Percentiles rank a stretch among this genome's conserved stretches.
Conservation (phyloP, 1,140 invertebrate genomes). For the Neodiprion pinetum region DNA sequence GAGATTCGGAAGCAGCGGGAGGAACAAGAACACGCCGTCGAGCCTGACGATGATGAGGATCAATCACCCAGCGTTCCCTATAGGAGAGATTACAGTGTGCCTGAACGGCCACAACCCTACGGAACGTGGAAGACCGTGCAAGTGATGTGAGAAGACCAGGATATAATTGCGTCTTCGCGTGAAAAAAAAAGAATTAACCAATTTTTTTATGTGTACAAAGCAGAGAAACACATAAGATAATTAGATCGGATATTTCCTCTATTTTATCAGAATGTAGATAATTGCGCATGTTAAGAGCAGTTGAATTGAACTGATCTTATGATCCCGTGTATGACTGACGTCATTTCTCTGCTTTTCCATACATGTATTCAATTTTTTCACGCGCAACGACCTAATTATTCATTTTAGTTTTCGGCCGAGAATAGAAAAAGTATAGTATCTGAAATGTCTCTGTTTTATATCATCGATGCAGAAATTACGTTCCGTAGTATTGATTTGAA, state of each 20-base stretch:
- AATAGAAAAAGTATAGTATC: too few species aligned
- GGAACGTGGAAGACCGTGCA: constrained; percentile 70
- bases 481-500: too few species aligned
- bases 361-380: constrained; percentile 12
- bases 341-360: constrained; percentile 6
- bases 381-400: not conserved
- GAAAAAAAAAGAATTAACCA: not conserved
- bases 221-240: too few species aligned
- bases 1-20: constrained; percentile 56
- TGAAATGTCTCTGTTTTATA: too few species aligned
- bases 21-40: constrained; percentile 39
- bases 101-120: constrained; percentile 66
- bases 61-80: constrained; percentile 59
- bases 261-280: constrained; percentile 8
- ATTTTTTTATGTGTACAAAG: constrained; percentile 14
- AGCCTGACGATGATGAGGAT: constrained; percentile 39
- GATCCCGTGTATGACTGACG: not conserved
- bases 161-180: too few species aligned
- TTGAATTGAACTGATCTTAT: not conserved
- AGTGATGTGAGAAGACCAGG: constrained; percentile 53
- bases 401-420: not conserved
- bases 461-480: too few species aligned
- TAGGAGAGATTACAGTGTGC: constrained; percentile 57
- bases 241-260: too few species aligned
- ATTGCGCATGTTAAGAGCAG: not conserved